phyloP scores from a whole-genome alignment of 2,113 vertebrate species.

The Pteruthius melanotis region DNA sequence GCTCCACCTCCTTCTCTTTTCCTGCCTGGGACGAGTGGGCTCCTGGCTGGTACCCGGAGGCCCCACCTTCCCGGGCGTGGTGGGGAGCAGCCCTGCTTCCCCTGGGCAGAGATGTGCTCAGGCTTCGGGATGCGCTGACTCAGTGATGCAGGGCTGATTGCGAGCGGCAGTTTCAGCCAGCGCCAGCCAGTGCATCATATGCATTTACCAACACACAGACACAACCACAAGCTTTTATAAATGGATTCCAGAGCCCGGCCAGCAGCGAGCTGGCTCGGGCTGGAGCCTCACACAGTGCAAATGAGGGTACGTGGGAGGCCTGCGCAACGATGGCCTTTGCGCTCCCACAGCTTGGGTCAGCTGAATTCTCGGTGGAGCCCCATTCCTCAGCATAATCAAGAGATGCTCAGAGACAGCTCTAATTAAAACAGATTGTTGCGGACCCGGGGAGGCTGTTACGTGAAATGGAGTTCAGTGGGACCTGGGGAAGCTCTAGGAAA shows the following conservation, averaged over 20 bases:
- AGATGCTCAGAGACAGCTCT: slow-evolving; percentile 20
- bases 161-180: slow-evolving; percentile 56
- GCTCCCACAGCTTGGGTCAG: slow-evolving; percentile 44
- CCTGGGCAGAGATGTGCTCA: slow-evolving; percentile 67
- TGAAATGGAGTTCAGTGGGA: not conserved
- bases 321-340: not conserved
- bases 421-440: not conserved
- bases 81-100: slow-evolving; percentile 35
- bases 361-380: not conserved
- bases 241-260: slow-evolving; percentile 30
- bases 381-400: slow-evolving; percentile 30
- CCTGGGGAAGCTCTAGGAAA: not conserved
- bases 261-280: not conserved
- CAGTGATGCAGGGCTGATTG: slow-evolving; percentile 65
- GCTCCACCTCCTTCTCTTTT: not conserved
- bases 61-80: slow-evolving; percentile 60
- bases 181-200: not conserved
- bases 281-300: slow-evolving; percentile 7
- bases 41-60: slow-evolving; percentile 11
- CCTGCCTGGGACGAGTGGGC: not conserved
- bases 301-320: slow-evolving; percentile 34
- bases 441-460: not conserved
- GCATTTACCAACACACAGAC: slow-evolving; percentile 49
- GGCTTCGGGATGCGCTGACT: slow-evolving; percentile 57
- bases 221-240: slow-evolving; percentile 64